A percentile compares a stretch with the other conserved stretches of the same genome.
phyloP scores from a whole-genome alignment of 2,888 invertebrate species.

The Syrphus vitripennis region DNA sequence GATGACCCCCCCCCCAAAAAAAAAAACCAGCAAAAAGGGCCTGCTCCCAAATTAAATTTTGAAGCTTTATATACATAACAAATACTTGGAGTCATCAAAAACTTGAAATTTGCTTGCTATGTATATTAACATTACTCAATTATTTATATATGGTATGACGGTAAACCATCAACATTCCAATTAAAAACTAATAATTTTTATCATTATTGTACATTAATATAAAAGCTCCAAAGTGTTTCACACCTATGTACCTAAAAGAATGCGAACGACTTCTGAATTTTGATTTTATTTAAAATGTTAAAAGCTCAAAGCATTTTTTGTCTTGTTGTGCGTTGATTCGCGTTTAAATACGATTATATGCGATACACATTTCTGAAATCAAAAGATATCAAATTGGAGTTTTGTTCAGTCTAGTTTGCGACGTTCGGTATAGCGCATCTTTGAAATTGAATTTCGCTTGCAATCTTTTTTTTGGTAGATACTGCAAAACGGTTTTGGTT shows the following conservation, averaged over 20 bases:
- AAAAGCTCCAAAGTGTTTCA: not conserved
- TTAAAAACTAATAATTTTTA: not conserved
- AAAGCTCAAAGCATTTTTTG: slow-evolving; percentile 22
- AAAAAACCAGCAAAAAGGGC: no score
- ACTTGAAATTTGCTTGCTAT: not conserved
- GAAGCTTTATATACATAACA: no score
- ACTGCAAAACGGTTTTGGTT: not conserved
- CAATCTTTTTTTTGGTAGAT: not conserved
- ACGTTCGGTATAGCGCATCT: slow-evolving; percentile 74
- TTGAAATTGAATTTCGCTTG: not conserved
- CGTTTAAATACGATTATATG: slow-evolving; percentile 24
- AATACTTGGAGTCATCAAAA: not conserved
- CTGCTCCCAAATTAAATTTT: no score
- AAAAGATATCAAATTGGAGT: slow-evolving; percentile 36
- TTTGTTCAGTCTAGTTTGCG: slow-evolving; percentile 77
- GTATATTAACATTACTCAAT: not conserved
- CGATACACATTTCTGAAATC: slow-evolving; percentile 7
- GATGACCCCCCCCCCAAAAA: no score
- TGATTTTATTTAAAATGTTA: not conserved
- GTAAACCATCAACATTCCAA: not conserved
- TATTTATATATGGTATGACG: not conserved
- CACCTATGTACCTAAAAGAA: no score
- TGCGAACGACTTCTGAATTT: not conserved
- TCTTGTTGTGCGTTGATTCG: not conserved
- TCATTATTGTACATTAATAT: not conserved